These are phyloP conservation scores for Natrix natrix DNA, from an alignment of 2,797 vertebrate species.

Conservation along the genomic window DNA sequence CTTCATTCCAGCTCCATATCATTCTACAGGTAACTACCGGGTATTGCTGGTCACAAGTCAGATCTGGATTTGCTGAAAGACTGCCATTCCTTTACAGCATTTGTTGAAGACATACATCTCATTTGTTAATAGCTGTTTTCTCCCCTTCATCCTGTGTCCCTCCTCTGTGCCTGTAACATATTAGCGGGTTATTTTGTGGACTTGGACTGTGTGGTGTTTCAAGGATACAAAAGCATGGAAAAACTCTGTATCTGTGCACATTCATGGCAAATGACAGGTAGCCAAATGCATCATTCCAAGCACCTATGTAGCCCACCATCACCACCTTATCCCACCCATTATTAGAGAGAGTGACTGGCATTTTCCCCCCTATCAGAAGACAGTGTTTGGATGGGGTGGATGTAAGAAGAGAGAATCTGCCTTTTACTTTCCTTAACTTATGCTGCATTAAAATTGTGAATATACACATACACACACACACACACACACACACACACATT, in stretches of 20 bases:
- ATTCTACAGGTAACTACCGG: neutral
- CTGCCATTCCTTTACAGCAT: neutral
- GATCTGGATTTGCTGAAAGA: neutral
- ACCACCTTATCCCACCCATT: neutral
- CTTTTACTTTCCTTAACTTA: neutral
- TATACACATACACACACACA: too few relatives aligned
- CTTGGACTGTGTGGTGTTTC: neutral
- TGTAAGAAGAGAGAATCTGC: neutral
- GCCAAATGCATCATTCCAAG: neutral
- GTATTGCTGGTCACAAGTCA: neutral
- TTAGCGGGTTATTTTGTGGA: neutral
- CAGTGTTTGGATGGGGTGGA: neutral
- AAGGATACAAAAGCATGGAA: neutral
- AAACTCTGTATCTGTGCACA: neutral
- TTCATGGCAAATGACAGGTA: neutral
- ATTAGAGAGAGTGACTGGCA: neutral
- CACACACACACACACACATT: too few relatives aligned
- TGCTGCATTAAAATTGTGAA: neutral
- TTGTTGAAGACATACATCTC: neutral
- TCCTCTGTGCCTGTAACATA: neutral
- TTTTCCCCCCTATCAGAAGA: neutral
- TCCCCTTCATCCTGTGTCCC: neutral
- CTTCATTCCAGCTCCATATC: neutral
- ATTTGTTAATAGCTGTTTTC: neutral
- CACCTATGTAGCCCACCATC: neutral